Conservation (phyloP, 2,888 invertebrate genomes). For the Odontothrips loti region DNA sequence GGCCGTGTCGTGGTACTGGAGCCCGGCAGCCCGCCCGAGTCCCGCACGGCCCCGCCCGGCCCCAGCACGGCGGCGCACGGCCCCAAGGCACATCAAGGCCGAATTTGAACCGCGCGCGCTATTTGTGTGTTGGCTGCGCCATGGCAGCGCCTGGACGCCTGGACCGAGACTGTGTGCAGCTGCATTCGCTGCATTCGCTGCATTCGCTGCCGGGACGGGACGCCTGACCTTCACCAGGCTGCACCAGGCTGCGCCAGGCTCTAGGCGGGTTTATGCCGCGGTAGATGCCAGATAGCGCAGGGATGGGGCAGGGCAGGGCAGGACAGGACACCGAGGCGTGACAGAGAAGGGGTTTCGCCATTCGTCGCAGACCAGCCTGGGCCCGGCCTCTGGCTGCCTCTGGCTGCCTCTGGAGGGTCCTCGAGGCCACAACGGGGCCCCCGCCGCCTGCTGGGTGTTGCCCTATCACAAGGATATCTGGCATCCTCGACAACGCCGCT, state of each 20-base stretch:
- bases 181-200: too few relatives aligned
- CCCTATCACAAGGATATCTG: constrained; percentile 18
- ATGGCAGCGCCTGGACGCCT: background rate
- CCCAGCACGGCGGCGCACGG: too few relatives aligned
- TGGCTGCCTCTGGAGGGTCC: background rate
- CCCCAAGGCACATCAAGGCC: background rate
- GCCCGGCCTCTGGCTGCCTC: too few relatives aligned
- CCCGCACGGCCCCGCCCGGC: too few relatives aligned
- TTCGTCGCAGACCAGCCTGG: background rate
- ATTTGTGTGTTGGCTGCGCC: background rate
- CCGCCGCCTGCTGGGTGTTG: background rate
- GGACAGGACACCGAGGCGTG: too few relatives aligned
- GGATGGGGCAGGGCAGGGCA: too few relatives aligned
- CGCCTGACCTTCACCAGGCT: background rate
- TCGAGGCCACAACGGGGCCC: background rate
- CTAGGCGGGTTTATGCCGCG: background rate
- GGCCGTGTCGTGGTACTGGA: too few relatives aligned
- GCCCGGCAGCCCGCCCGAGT: too few relatives aligned
- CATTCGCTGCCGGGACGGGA: too few relatives aligned
- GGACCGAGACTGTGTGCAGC: too few relatives aligned
- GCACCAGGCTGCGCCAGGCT: background rate
- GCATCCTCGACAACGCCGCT: background rate
- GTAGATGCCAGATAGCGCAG: too few relatives aligned
- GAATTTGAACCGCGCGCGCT: constrained; percentile 18
- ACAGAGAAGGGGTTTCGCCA: background rate